A percentile compares a stretch with the other conserved stretches of the same genome.
These are phyloP conservation scores for Sicus ferrugineus DNA, from an alignment of 2,888 invertebrate genomes.

Conservation along the genomic window DNA sequence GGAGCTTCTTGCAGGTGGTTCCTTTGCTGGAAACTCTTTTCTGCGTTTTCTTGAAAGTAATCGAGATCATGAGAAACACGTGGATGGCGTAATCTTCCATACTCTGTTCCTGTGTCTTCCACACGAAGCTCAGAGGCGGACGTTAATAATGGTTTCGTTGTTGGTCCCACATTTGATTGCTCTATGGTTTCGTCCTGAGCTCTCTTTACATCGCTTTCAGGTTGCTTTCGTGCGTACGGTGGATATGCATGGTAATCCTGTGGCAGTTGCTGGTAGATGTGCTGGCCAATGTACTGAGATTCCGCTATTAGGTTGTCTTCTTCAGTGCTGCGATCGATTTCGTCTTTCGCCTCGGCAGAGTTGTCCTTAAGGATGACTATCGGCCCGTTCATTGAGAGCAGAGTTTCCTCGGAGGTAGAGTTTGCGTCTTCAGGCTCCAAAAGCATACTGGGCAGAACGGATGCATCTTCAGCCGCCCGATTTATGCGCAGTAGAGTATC, in stretches of 20 bases:
- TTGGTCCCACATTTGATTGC: conserved; percentile 12
- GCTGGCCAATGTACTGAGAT: conserved; percentile 52
- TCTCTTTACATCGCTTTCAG: conserved; percentile 57
- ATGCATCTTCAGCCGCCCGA: conserved; percentile 61
- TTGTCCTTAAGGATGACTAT: conserved; percentile 67
- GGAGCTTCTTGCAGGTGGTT: conserved; percentile 52
- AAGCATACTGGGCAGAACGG: conserved; percentile 53
- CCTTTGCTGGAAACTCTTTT: conserved; percentile 38
- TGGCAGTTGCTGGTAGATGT: conserved; percentile 46
- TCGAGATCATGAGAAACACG: conserved; percentile 41
- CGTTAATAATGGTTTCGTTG: background rate
- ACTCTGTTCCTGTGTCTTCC: background rate
- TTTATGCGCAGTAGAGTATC: conserved; percentile 74
- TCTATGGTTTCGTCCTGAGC: conserved; percentile 46
- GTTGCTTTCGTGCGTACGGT: conserved; percentile 35
- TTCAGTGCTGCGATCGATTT: conserved; percentile 59
- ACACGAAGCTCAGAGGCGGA: background rate
- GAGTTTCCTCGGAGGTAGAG: conserved; percentile 19
- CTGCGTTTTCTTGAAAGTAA: conserved; percentile 49
- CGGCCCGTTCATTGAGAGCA: conserved; percentile 52
- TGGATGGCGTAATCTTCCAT: background rate
- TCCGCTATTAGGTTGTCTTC: conserved; percentile 65
- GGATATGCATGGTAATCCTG: conserved; percentile 38
- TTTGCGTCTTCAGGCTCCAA: conserved; percentile 42
- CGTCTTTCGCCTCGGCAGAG: conserved; percentile 64